These are phyloP conservation scores for Ceryle rudis DNA, from an alignment of 2,797 vertebrate genomes.

Conservation along the genomic window DNA sequence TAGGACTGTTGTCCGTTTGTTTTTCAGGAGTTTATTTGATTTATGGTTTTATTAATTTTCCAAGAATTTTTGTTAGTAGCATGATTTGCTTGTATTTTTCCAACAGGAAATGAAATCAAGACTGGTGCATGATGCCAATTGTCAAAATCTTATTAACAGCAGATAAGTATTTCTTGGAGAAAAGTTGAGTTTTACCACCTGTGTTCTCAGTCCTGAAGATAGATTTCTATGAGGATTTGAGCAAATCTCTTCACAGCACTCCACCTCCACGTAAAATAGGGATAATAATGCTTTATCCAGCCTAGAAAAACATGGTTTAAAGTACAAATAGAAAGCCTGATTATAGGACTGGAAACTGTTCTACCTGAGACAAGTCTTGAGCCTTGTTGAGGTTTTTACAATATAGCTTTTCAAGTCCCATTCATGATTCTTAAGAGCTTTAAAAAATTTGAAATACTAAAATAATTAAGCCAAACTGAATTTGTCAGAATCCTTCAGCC, in stretches of 20 bases:
- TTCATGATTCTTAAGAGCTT: background rate
- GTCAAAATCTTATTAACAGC: conserved; percentile 20
- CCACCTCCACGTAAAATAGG: background rate
- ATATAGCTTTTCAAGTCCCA: background rate
- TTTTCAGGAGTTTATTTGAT: conserved; percentile 27
- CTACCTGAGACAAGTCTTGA: background rate
- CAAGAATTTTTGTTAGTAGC: conserved; percentile 24
- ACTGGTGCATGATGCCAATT: conserved; percentile 6
- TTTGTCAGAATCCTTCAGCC: background rate
- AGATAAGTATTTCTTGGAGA: conserved; percentile 3
- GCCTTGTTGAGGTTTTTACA: background rate
- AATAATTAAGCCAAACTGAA: background rate
- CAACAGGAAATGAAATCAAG: conserved; percentile 61
- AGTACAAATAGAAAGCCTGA: background rate
- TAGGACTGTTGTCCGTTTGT: background rate
- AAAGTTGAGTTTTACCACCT: conserved; percentile 38
- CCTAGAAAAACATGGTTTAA: background rate
- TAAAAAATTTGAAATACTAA: background rate
- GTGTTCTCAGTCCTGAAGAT: background rate
- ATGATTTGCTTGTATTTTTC: conserved; percentile 38
- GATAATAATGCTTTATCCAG: background rate
- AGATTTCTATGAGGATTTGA: background rate
- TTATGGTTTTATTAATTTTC: conserved; percentile 55
- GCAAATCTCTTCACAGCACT: background rate
- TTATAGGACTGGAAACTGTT: background rate